A percentile compares a stretch with the other conserved stretches of the same genome.
Evolutionary conservation across 23 tunicate genomes (phyloP).

Genomic region (Trididemnum nubilum): DNA sequence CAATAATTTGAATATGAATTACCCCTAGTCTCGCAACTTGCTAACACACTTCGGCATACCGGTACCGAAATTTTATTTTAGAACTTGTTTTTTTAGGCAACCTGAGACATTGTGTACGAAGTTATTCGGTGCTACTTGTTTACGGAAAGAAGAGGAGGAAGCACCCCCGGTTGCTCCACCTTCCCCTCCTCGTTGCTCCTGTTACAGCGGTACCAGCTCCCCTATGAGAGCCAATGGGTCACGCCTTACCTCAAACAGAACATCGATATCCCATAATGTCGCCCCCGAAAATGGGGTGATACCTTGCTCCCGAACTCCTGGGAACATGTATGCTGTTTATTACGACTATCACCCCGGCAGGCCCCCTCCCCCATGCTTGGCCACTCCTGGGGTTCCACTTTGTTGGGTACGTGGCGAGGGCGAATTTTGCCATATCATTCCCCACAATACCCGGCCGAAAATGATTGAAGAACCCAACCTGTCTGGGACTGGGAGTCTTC

Average conservation of each 20-base stretch:
- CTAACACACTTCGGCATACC: too few relatives aligned
- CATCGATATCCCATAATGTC: slow-evolving; percentile 21
- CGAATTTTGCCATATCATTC: slow-evolving; percentile 61
- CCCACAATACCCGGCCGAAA: slow-evolving; percentile 31
- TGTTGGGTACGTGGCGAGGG: slow-evolving; percentile 67
- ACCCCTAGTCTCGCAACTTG: too few relatives aligned
- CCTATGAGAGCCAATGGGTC: slow-evolving; percentile 7
- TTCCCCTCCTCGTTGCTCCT: slow-evolving; percentile 22
- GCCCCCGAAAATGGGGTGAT: neutral
- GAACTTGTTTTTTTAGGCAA: too few relatives aligned
- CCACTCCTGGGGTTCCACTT: slow-evolving; percentile 29
- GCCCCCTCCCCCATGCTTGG: slow-evolving; percentile 4
- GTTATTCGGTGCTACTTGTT: slow-evolving; percentile 1
- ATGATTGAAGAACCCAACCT: neutral
- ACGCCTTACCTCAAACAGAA: slow-evolving; percentile 19
- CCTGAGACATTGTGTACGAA: slow-evolving; percentile 4
- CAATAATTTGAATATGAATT: too few relatives aligned
- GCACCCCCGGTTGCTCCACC: neutral
- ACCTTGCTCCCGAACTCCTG: neutral
- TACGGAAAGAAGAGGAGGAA: neutral
- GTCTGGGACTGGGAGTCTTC: neutral
- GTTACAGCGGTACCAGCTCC: slow-evolving; percentile 40
- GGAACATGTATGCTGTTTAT: slow-evolving; percentile 30
- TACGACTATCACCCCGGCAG: slow-evolving; percentile 20
- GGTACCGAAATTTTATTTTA: too few relatives aligned